phyloP scores from a whole-genome alignment of 1,140 invertebrate genomes.

The Diplogasteroides magnus region DNA sequence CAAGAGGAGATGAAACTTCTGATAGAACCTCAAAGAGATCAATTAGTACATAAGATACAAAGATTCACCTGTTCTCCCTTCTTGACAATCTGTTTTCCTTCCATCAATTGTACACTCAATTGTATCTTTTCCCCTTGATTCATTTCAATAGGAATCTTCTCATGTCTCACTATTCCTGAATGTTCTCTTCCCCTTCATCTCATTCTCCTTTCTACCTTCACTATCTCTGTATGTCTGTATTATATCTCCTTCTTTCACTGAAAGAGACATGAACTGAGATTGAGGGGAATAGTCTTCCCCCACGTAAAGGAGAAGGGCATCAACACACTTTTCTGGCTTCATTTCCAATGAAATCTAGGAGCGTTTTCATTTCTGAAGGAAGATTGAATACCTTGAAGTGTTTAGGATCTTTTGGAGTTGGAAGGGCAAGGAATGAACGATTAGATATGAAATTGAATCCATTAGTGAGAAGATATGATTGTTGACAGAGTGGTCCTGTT shows the following conservation, averaged over 20 bases:
- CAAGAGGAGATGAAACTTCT: neutral
- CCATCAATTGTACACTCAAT: neutral
- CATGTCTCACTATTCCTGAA: no score
- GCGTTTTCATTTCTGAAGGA: neutral
- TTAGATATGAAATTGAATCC: slow-evolving; percentile 12
- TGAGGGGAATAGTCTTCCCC: neutral
- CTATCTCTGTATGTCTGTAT: neutral
- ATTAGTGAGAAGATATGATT: neutral
- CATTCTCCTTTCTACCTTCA: no score
- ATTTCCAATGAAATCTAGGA: slow-evolving; percentile 3
- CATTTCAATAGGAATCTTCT: neutral
- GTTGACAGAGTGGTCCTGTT: slow-evolving; percentile 6
- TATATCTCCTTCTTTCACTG: neutral
- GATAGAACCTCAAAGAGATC: neutral
- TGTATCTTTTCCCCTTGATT: neutral
- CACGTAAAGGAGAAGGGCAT: neutral
- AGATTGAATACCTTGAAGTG: slow-evolving; percentile 4
- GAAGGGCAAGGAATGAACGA: slow-evolving; percentile 36
- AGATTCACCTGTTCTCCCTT: neutral
- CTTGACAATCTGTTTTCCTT: neutral
- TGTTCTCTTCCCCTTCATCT: no score
- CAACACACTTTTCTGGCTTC: neutral
- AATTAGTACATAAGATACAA: neutral
- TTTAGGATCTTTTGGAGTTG: slow-evolving; percentile 18
- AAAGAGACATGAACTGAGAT: neutral